These are phyloP conservation scores for Diarsia rubi DNA, from an alignment of 2,888 invertebrate species.

Conservation along the genomic window DNA sequence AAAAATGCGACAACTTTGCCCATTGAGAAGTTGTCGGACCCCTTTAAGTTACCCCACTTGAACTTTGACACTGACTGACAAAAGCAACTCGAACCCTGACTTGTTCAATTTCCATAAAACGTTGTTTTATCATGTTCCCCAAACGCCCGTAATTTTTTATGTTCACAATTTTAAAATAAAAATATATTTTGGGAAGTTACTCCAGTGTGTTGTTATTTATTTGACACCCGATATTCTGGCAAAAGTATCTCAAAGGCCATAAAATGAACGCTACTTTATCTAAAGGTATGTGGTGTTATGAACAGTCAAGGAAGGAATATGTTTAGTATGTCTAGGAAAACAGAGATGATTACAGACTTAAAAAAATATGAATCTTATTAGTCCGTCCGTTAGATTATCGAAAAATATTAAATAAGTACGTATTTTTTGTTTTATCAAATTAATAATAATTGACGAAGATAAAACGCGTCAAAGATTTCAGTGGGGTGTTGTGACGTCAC, in stretches of 20 bases:
- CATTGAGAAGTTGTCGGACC: slow-evolving; percentile 23
- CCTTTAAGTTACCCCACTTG: slow-evolving; percentile 20
- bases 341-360: no score
- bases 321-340: background rate
- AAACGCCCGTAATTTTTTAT: slow-evolving; percentile 48
- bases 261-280: slow-evolving; percentile 46
- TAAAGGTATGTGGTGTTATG: slow-evolving; percentile 14
- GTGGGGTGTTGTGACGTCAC: no score
- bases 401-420: no score
- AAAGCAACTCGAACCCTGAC: slow-evolving; percentile 17
- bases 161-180: slow-evolving; percentile 50
- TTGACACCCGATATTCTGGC: slow-evolving; percentile 56
- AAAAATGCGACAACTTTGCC: slow-evolving; percentile 28
- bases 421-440: no score
- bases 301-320: background rate
- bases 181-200: slow-evolving; percentile 50
- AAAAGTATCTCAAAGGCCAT: slow-evolving; percentile 48
- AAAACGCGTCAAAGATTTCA: no score
- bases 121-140: slow-evolving; percentile 64
- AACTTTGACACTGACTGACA: slow-evolving; percentile 43
- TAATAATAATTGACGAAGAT: no score
- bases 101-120: slow-evolving; percentile 45
- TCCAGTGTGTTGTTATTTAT: slow-evolving; percentile 57
- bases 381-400: no score
- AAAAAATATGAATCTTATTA: no score